These are phyloP conservation scores for Coendou prehensilis DNA, from an alignment of 2,797 vertebrate species.

Conservation along the genomic window DNA sequence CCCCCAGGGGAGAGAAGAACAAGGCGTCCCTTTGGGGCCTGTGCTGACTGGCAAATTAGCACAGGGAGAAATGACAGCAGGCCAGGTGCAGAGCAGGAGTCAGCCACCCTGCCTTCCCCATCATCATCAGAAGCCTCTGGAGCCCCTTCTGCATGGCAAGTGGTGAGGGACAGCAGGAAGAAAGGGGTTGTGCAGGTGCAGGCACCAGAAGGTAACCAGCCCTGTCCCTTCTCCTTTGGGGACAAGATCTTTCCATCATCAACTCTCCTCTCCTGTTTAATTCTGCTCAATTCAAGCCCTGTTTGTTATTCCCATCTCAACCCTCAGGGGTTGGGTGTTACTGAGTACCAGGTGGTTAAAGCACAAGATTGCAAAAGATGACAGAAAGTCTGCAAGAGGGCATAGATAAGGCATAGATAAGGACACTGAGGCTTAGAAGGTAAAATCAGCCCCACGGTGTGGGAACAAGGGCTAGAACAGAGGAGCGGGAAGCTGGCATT, in stretches of 20 bases:
- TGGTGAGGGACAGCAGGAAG: background rate
- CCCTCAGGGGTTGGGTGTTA: background rate
- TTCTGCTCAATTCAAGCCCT: background rate
- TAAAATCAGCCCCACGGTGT: fast-evolving
- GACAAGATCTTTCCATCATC: background rate
- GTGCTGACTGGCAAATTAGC: background rate
- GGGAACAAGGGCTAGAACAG: fast-evolving
- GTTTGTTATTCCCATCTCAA: background rate
- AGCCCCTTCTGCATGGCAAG: background rate
- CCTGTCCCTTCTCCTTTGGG: background rate
- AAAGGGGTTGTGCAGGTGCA: too few species aligned
- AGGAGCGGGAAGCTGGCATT: fast-evolving
- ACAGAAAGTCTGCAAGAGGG: background rate
- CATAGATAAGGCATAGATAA: background rate
- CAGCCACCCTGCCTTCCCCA: too few species aligned
- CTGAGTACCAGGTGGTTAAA: background rate
- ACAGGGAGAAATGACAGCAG: background rate
- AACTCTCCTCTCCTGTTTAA: background rate
- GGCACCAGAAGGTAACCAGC: too few species aligned
- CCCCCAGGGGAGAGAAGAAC: background rate
- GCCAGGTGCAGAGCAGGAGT: too few species aligned
- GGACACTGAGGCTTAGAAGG: background rate
- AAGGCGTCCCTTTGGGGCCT: fast-evolving
- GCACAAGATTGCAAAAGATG: background rate
- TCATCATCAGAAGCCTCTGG: background rate